Base-by-base conservation (phyloP, 2,888 invertebrate species). In the Orchesella flavescens region DNA sequence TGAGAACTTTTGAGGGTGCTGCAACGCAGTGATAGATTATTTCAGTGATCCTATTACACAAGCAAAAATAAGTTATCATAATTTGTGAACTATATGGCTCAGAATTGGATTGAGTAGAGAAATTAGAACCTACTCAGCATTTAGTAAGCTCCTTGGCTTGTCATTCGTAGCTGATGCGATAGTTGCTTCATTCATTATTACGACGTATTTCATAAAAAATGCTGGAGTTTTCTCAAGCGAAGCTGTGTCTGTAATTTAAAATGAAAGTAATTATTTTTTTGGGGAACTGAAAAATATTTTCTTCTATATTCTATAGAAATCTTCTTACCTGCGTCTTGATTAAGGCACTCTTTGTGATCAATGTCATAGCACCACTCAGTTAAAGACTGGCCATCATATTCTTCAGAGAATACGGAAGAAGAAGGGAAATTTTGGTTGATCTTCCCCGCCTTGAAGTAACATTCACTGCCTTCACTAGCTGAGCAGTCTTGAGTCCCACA, bases 1-100 rank as follows among this genome's bases (percentile, higher is more conserved):
- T 89, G 86, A 93, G 91, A 21, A 94, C 89, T 53, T 91, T 91
- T 13, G 92, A 89, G 66, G 93, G 92, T 7, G 93, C 93, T 69
- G 93, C 88, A 66, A 93, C 91, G 69, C 93, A 49, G 19, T 83
- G 83, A 24, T 83, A 83, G 2, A 83, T 24, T 34, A 83, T 68
- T 10, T 78, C 90, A 53, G 93, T 74, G 0, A 84, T 83, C 17
- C 86, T 87, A 65, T 34, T 65, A 21, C 2, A 76, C n/a, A 63
- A 23, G 23, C 10, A 55, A 49, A 72, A 21, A 43, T 21, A n/a
- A n/a, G 4, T 43, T 13, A 34, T n/a, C n/a, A 34, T 19, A 15
- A 34, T 23, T 61, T 9, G n/a, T n/a, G n/a, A n/a, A n/a, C n/a
- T n/a, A n/a, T n/a, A n/a, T n/a, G n/a, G n/a, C n/a, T n/a, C n/a